Evolutionary conservation across 2,888 invertebrate species (phyloP).

Genomic region (Rhamnusium bicolor): DNA sequence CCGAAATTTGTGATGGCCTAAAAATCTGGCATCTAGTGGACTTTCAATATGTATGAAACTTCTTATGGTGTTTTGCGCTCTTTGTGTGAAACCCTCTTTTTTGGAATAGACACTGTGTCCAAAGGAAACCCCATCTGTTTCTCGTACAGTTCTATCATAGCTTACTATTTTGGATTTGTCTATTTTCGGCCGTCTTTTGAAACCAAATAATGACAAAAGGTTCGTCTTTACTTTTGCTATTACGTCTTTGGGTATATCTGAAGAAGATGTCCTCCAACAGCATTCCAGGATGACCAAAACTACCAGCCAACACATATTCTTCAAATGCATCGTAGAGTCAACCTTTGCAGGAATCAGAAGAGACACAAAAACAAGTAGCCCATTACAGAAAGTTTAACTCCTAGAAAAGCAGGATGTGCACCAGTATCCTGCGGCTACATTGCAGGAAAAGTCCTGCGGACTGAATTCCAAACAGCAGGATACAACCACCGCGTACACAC

Average conservation of each 20-base stretch:
- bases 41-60: conserved; percentile 87
- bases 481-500: conserved; percentile 37
- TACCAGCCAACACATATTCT: conserved; percentile 55
- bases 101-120: conserved; percentile 79
- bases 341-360: conserved; percentile 22
- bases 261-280: conserved; percentile 52
- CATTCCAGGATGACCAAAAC: conserved; percentile 55
- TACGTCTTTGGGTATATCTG: conserved; percentile 64
- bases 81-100: conserved; percentile 80
- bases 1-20: conserved; percentile 82
- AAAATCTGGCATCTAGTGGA: conserved; percentile 82
- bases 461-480: conserved; percentile 31
- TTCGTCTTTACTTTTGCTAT: conserved; percentile 74
- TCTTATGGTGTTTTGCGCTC: conserved; percentile 88
- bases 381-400: background rate
- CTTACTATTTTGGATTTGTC: conserved; percentile 74
- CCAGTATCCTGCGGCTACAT: conserved; percentile 38
- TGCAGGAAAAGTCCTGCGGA: conserved; percentile 34
- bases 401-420: conserved; percentile 17
- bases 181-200: conserved; percentile 73
- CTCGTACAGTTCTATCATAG: conserved; percentile 85
- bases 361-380: conserved; percentile 10
- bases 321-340: conserved; percentile 52
- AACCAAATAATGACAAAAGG: conserved; percentile 77
- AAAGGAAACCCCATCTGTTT: conserved; percentile 78